These are phyloP conservation scores for Dolichomitus sp. DNA, from an alignment of 2,888 invertebrate genomes.

Conservation along the genomic window DNA sequence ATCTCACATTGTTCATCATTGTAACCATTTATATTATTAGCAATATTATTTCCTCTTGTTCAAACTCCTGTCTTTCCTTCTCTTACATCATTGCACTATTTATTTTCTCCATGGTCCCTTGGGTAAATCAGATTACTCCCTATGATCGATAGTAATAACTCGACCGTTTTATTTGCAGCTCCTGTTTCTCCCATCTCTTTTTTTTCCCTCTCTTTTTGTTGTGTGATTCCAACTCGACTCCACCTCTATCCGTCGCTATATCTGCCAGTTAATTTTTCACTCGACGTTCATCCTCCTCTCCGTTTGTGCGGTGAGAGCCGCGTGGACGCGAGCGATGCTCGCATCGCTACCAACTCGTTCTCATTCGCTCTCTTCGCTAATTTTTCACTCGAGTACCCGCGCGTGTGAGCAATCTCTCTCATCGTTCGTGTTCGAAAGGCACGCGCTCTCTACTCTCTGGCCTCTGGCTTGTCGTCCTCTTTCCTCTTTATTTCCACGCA, in stretches of 20 bases:
- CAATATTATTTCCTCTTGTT: too few species aligned
- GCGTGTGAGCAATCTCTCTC: slow-evolving; percentile 69
- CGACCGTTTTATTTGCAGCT: slow-evolving; percentile 41
- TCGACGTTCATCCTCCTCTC: slow-evolving; percentile 47
- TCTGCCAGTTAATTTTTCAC: slow-evolving; percentile 63
- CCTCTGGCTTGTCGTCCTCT: slow-evolving; percentile 9
- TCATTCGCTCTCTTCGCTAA: slow-evolving; percentile 54
- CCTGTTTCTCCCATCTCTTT: slow-evolving; percentile 5
- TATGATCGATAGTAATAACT: slow-evolving; percentile 56
- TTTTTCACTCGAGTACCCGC: slow-evolving; percentile 66
- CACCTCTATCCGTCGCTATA: slow-evolving; percentile 36
- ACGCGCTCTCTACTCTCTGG: slow-evolving; percentile 44
- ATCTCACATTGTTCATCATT: too few species aligned
- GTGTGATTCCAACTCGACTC: slow-evolving; percentile 20
- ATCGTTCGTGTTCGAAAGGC: slow-evolving; percentile 64
- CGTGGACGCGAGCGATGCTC: slow-evolving; percentile 17
- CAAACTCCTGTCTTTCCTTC: neutral
- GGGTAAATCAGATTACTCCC: slow-evolving; percentile 46
- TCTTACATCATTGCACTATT: neutral
- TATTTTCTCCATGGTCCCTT: slow-evolving; percentile 7
- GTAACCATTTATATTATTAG: too few species aligned
- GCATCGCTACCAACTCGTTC: slow-evolving; percentile 33
- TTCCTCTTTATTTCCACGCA: slow-evolving; percentile 38
- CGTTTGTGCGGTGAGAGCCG: slow-evolving; percentile 25
- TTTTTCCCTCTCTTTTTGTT: slow-evolving; percentile 17